Conservation (phyloP, 1,140 invertebrate genomes). For the Penaeus indicus region DNA sequence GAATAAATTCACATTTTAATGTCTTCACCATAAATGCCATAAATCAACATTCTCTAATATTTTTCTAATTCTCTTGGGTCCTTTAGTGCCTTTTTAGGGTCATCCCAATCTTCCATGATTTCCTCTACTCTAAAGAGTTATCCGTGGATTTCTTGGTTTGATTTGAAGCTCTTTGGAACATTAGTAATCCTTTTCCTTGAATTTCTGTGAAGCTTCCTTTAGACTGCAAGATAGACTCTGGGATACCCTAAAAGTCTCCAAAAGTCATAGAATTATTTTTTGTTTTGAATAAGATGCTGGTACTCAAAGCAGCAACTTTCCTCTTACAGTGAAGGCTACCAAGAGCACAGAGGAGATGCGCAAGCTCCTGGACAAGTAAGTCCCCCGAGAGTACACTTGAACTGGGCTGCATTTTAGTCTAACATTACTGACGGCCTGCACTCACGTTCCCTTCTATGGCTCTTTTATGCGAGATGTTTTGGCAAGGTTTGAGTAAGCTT, state of each 20-base stretch:
- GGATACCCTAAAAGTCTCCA: slow-evolving; percentile 32
- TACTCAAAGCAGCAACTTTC: slow-evolving; percentile 54
- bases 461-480: neutral
- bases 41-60: too few species aligned
- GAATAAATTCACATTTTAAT: too few species aligned
- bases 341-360: slow-evolving; percentile 93
- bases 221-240: slow-evolving; percentile 28
- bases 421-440: slow-evolving; percentile 46
- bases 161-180: too few species aligned
- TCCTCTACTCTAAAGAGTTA: too few species aligned
- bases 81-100: too few species aligned
- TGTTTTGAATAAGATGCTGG: slow-evolving; percentile 28
- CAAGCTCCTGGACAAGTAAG: slow-evolving; percentile 88
- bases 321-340: slow-evolving; percentile 63
- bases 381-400: slow-evolving; percentile 42
- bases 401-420: slow-evolving; percentile 51
- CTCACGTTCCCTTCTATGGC: slow-evolving; percentile 33
- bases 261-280: slow-evolving; percentile 5
- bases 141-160: too few species aligned
- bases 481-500: slow-evolving; percentile 4
- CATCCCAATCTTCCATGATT: too few species aligned
- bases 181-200: neutral
- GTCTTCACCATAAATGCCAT: too few species aligned
- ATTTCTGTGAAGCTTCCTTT: slow-evolving; percentile 20
- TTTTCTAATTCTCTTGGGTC: too few species aligned